phyloP scores from a whole-genome alignment of 2,888 invertebrate species.

The Acleris literana region DNA sequence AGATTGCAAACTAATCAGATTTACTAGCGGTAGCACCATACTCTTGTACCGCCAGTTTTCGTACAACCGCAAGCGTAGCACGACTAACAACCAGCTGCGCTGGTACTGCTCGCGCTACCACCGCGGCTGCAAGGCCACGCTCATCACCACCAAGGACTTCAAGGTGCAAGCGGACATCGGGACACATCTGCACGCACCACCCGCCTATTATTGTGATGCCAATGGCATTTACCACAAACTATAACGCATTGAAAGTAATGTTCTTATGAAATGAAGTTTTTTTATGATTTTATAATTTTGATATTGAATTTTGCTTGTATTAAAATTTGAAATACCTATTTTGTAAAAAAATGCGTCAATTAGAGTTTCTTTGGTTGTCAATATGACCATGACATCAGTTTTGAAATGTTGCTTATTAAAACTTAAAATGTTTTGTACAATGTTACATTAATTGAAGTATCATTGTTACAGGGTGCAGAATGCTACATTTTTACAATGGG shows the following conservation, averaged over 20 bases:
- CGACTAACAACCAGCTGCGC: constrained; percentile 34
- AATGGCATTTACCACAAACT: constrained; percentile 39
- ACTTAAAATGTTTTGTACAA: not conserved
- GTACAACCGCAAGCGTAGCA: constrained; percentile 46
- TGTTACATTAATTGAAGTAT: not conserved
- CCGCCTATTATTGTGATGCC: constrained; percentile 31
- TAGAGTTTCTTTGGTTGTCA: too few relatives aligned
- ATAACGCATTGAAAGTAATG: constrained; percentile 2
- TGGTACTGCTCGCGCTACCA: constrained; percentile 52
- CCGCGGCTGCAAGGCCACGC: constrained; percentile 44
- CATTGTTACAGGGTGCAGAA: not conserved
- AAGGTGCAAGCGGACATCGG: constrained; percentile 35
- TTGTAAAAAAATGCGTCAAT: too few relatives aligned
- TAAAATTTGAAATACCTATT: too few relatives aligned
- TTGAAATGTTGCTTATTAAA: not conserved
- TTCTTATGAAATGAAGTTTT: not conserved
- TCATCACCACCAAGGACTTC: constrained; percentile 38
- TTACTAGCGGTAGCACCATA: constrained; percentile 6
- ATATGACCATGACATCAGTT: too few relatives aligned
- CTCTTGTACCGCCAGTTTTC: constrained; percentile 33
- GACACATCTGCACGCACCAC: constrained; percentile 42
- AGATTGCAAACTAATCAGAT: constrained; percentile 37
- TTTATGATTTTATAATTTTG: not conserved
- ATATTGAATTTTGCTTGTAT: too few relatives aligned
- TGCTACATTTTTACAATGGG: not conserved